Conservation (phyloP, 2,113 vertebrate species). For the Mustelus asterias region DNA sequence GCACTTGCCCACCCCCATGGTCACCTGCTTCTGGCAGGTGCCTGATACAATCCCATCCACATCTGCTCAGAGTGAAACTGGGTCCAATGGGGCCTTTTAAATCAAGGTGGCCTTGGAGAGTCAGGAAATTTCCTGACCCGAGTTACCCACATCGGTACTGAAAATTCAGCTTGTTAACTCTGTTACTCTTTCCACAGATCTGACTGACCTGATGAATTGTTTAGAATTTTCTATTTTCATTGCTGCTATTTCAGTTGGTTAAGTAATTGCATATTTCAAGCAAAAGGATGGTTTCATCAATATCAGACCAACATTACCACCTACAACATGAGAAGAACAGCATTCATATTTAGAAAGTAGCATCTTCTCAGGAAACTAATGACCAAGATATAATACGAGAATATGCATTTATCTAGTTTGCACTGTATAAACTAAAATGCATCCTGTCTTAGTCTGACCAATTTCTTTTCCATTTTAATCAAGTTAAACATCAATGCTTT, state of each 20-base stretch:
- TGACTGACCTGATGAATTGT: not conserved
- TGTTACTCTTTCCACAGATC: not conserved
- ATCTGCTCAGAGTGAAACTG: not conserved
- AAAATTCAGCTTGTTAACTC: not conserved
- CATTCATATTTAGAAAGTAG: not conserved
- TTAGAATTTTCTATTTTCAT: not conserved
- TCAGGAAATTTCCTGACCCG: not conserved
- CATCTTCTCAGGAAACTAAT: not conserved
- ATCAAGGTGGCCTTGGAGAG: not conserved
- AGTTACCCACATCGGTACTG: not conserved
- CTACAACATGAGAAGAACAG: not conserved
- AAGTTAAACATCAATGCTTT: not conserved
- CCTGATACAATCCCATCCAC: not conserved
- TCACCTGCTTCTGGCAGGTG: not conserved
- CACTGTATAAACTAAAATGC: not conserved
- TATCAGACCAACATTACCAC: not conserved
- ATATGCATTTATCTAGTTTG: not conserved
- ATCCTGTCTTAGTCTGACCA: not conserved
- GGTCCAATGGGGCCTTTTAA: not conserved
- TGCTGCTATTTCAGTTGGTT: not conserved
- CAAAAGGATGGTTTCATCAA: not conserved
- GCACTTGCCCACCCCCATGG: too few relatives aligned
- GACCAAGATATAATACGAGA: not conserved
- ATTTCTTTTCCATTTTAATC: not conserved
- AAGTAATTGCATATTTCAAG: not conserved